Percentiles rank a stretch among this genome's conserved stretches.
These are phyloP conservation scores for Hydriomena furcata DNA, from an alignment of 2,888 invertebrate genomes.

Conservation along the genomic window DNA sequence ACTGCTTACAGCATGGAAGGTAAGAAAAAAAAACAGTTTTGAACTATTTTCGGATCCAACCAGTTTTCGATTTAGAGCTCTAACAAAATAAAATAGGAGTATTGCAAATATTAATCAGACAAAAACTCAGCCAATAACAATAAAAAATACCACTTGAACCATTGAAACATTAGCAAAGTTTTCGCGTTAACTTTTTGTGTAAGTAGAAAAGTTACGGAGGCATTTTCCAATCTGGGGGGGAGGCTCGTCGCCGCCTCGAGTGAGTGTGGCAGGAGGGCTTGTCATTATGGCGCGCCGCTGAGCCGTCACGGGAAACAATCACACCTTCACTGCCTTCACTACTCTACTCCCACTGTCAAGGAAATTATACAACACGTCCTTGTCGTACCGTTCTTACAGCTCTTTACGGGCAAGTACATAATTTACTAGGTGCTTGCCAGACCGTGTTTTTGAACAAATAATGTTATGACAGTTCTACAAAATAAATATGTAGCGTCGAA, in stretches of 20 bases:
- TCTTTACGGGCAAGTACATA: conserved; percentile 20
- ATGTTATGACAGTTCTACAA: no score
- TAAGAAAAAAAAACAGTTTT: no score
- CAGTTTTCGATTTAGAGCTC: not conserved
- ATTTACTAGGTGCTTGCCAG: conserved; percentile 7
- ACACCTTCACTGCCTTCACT: conserved; percentile 40
- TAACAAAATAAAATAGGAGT: not conserved
- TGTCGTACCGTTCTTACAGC: conserved; percentile 14
- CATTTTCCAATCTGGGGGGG: conserved; percentile 71
- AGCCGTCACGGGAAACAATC: conserved; percentile 54
- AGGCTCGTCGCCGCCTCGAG: conserved; percentile 44
- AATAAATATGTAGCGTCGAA: no score
- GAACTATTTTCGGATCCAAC: no score
- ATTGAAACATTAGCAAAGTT: conserved; percentile 63
- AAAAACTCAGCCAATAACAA: conserved; percentile 47
- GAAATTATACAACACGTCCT: conserved; percentile 22
- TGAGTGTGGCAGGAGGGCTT: conserved; percentile 43
- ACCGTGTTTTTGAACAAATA: not conserved
- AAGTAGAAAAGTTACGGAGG: conserved; percentile 72
- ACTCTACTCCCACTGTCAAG: conserved; percentile 21
- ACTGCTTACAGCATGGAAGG: conserved; percentile 20
- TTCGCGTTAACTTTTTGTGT: conserved; percentile 72
- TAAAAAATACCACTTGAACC: conserved; percentile 63
- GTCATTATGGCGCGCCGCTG: conserved; percentile 62
- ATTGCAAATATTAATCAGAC: conserved; percentile 26